phyloP scores from a whole-genome alignment of 2,888 invertebrate species.

The Alcis repandata region DNA sequence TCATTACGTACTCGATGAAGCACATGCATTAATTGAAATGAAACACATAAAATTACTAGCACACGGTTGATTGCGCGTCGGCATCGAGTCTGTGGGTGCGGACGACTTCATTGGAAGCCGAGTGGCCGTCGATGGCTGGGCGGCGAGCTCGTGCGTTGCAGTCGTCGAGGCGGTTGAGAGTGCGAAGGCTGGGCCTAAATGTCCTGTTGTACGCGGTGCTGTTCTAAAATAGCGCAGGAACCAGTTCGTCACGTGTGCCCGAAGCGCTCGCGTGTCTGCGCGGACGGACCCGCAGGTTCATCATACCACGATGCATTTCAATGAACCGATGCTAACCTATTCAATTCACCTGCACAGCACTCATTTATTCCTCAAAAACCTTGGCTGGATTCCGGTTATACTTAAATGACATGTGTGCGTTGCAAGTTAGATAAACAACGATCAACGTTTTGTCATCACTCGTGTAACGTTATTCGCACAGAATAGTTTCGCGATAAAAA shows the following conservation, averaged over 20 bases:
- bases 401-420: too few relatives aligned
- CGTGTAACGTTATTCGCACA: too few relatives aligned
- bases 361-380: not conserved
- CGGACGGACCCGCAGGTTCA: constrained; percentile 58
- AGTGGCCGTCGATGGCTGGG: not conserved
- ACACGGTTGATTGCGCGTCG: constrained; percentile 39
- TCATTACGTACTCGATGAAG: constrained; percentile 55
- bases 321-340: constrained; percentile 60
- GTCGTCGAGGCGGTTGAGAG: not conserved
- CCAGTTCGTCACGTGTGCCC: constrained; percentile 65
- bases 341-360: not conserved
- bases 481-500: too few relatives aligned
- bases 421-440: not conserved
- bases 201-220: constrained; percentile 18
- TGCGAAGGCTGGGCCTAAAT: constrained; percentile 8
- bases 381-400: not conserved
- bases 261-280: constrained; percentile 55
- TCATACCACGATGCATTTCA: constrained; percentile 71
- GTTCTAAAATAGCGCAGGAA: constrained; percentile 62
- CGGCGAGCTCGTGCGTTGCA: not conserved
- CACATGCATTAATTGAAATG: constrained; percentile 34
- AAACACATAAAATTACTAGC: constrained; percentile 34
- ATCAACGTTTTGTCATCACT: too few relatives aligned
- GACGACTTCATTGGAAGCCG: constrained; percentile 24
- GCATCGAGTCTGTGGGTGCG: not conserved